Base-by-base conservation (phyloP, 2,888 invertebrate genomes). In the Sarcophaga variegata region DNA sequence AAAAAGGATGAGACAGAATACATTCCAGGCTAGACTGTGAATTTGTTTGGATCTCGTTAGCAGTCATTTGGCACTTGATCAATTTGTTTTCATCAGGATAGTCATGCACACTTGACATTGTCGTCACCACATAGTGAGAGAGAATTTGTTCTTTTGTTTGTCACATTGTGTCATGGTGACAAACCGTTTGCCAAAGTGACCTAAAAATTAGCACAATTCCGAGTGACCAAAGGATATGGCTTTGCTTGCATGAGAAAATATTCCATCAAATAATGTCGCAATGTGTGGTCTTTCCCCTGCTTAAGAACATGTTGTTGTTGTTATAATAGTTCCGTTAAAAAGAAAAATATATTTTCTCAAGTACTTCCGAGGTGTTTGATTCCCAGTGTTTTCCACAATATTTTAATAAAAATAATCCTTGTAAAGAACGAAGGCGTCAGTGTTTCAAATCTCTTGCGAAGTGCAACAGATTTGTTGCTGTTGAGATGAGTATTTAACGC, bases 101-200 rank as follows among this genome's bases (percentile, higher is more conserved):
- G 2, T 47, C 80, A 83, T 75, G 76, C 75, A 85, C 81, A 86
- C 87, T 88, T 83, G 86, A 88, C 83, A 80, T 22, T 87, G 88
- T 87, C 87, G 88, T 87, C 88, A 88, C 87, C 84, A 79, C 86
- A 77, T 85, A 81, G 78, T 66, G 78, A n/a, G 81, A 64, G 63
- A 76, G 62, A n/a, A 2, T 69, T 63, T 25, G 75, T 62, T 10
- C 0, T 37, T 37, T 37, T 37, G 5, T 37, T 6, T 37, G 14
- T 14, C 54, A 54, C 54, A 54, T 54, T 54, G 54, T 54, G 54
- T 54, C 54, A 54, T 54, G 3, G 4, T 4, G 5, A 54, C 14
- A 17, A 17, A 49, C 11, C 1, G 3, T 49, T 49, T 49, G 12
- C 4, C 17, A 54, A 54, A 54, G 17, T 54, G 17, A 54, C 14